Base-by-base conservation (phyloP, 2,113 vertebrate species). In the Rynchops niger region DNA sequence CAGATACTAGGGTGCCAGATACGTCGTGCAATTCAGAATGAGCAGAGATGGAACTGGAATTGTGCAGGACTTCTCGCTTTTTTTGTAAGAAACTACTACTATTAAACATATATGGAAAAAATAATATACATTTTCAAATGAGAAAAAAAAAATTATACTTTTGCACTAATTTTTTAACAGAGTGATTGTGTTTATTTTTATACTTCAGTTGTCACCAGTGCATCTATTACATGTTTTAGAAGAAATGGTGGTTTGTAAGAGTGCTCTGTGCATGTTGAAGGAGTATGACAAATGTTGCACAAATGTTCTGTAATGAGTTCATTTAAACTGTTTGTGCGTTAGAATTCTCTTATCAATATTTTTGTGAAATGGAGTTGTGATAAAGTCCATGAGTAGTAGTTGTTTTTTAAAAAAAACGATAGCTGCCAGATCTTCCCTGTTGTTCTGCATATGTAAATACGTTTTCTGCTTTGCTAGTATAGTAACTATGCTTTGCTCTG, bases 101-200 rank as follows among this genome's bases (percentile, higher is more conserved):
- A 40, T 66, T 70, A 95, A 83, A 36, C 2, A 0, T 61, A 59
- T 32, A 38, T 82, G 59, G 38, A n/a, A 80, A 84, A 81, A 49
- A 12, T 14, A 47, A 5, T 23, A 30, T 1, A 20, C 32, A 49
- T 86, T 95, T 95, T 90, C 47, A 92, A 84, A 74, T 59, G 23
- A 62, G 40, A 43, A 78, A 92, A 62, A 82, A 82, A 82, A 82
- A 36, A 5, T 6, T 15, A 63, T 56, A 71, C 29, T 92, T 94
- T 88, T 91, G 18, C 61, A 91, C 30, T 83, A 91, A 45, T 91
- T 73, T 90, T 93, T 86, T 85, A 95, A 53, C 63, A 93, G 67
- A 82, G 26, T 97, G 61, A 88, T 82, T 82, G 69, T 69, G 67
- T 90, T 93, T 97, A 95, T 97, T 95, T 91, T 88, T 97, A 82